Conservation (phyloP, 2,113 vertebrate genomes). For the Australoheros scitulus region DNA sequence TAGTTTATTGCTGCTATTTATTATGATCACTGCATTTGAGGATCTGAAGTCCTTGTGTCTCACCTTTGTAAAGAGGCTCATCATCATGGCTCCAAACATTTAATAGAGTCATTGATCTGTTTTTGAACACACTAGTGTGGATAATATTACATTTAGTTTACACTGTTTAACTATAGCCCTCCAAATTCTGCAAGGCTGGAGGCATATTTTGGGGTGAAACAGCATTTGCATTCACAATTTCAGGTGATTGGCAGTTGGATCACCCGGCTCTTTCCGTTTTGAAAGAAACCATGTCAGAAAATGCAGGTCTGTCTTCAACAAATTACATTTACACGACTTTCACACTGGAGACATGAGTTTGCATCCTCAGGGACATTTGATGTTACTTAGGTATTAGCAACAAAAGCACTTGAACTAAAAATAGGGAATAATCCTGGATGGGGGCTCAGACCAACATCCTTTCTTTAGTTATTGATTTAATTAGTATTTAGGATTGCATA, state of each 20-base stretch:
- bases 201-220: not conserved
- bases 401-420: not conserved
- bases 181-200: not conserved
- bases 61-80: slow-evolving; percentile 7
- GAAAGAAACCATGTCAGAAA: not conserved
- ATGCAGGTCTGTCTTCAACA: not conserved
- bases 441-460: not conserved
- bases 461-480: not conserved
- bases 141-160: not conserved
- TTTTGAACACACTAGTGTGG: not conserved
- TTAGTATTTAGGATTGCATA: no score
- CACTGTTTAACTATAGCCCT: not conserved
- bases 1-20: slow-evolving; percentile 6
- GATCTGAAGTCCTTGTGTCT: slow-evolving; percentile 14
- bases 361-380: no score
- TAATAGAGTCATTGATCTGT: slow-evolving; percentile 14
- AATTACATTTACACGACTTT: not conserved
- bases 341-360: not conserved
- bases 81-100: slow-evolving; percentile 13
- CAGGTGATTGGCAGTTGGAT: not conserved
- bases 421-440: not conserved
- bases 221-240: not conserved
- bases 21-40: slow-evolving; percentile 25
- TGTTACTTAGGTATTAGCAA: not conserved
- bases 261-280: not conserved